These are phyloP conservation scores for Scaptomyza hsui DNA, from an alignment of 1,140 invertebrate genomes.

Conservation along the genomic window DNA sequence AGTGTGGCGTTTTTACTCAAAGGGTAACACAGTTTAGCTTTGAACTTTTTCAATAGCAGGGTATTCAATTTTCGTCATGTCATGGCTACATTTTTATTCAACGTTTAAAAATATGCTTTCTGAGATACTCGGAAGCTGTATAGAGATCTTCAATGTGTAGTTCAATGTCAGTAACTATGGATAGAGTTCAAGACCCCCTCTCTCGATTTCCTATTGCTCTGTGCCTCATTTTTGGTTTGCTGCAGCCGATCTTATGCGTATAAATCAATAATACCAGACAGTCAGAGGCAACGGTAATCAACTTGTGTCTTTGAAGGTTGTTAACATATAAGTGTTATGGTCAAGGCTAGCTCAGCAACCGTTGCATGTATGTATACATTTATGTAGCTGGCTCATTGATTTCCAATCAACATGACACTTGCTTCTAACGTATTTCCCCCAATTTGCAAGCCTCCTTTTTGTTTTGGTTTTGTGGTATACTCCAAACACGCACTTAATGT, in stretches of 20 bases:
- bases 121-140: conserved; percentile 27
- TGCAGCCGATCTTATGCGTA: conserved; percentile 66
- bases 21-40: background rate
- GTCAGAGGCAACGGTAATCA: conserved; percentile 58
- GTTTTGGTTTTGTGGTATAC: conserved; percentile 6
- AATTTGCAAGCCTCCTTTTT: conserved; percentile 14
- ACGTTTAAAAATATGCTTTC: conserved; percentile 12
- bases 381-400: conserved; percentile 62
- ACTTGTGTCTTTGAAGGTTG: conserved; percentile 73
- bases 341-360: conserved; percentile 62
- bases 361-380: conserved; percentile 45
- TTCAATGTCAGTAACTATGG: conserved; percentile 62
- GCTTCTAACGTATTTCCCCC: conserved; percentile 24
- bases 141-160: conserved; percentile 42
- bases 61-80: conserved; percentile 12
- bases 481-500: conserved; percentile 40
- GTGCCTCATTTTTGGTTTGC: conserved; percentile 68
- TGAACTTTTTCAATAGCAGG: background rate
- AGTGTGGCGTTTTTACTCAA: background rate
- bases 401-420: conserved; percentile 59
- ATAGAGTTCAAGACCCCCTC: conserved; percentile 66
- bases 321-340: conserved; percentile 74
- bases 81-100: background rate
- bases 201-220: conserved; percentile 42
- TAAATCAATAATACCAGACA: conserved; percentile 70